Percentiles rank a stretch among this genome's conserved stretches.
phyloP scores from a whole-genome alignment of 1,140 invertebrate species.

The Neodiprion fabricii region DNA sequence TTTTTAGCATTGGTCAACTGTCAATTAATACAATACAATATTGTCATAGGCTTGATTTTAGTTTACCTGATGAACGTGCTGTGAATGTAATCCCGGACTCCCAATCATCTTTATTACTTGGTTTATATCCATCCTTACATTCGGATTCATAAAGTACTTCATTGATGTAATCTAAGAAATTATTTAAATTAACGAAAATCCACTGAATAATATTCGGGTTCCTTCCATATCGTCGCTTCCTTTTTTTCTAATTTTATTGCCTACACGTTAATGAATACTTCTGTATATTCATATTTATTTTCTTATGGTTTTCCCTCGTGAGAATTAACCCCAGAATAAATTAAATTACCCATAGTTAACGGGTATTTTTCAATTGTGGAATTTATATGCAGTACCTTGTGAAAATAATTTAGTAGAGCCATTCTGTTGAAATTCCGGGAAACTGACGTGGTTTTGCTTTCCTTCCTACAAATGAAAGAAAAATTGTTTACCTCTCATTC shows the following conservation, averaged over 20 bases:
- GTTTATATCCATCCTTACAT: slow-evolving; percentile 62
- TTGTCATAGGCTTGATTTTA: too few species aligned
- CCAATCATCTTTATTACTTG: slow-evolving; percentile 72
- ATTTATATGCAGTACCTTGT: slow-evolving; percentile 75
- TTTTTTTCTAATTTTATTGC: slow-evolving; percentile 8
- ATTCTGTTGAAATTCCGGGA: slow-evolving; percentile 81
- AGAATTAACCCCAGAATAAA: slow-evolving; percentile 10
- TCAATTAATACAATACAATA: too few species aligned
- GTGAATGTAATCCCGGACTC: slow-evolving; percentile 88
- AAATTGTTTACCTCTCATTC: too few species aligned
- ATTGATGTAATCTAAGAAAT: slow-evolving; percentile 77
- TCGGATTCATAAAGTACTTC: slow-evolving; percentile 78
- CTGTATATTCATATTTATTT: neutral
- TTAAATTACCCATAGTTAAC: too few species aligned
- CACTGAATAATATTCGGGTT: too few species aligned
- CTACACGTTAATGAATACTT: neutral
- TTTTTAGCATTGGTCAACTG: slow-evolving; percentile 15
- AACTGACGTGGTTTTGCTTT: slow-evolving; percentile 85
- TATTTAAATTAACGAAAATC: neutral
- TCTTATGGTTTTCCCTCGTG: neutral
- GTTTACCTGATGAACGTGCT: slow-evolving; percentile 83
- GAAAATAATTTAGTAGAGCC: slow-evolving; percentile 84
- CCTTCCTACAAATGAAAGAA: slow-evolving; percentile 67
- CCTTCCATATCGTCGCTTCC: neutral
- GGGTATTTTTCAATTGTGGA: neutral